A percentile compares a stretch with the other conserved stretches of the same genome.
phyloP scores from a whole-genome alignment of 2,888 invertebrate species.

The Drosophila anomalata region DNA sequence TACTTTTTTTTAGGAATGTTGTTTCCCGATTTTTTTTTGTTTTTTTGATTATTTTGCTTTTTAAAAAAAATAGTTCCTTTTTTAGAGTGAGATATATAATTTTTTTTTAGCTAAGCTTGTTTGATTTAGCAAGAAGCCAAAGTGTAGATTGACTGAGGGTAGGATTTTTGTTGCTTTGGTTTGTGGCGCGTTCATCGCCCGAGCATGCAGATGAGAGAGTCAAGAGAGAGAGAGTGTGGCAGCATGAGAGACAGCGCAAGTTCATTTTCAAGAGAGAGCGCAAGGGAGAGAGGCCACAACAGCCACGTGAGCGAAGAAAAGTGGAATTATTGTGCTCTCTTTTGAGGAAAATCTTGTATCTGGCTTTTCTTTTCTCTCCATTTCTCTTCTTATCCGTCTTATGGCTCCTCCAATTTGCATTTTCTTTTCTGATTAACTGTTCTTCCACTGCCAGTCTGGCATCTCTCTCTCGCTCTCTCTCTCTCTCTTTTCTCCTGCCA shows the following conservation, averaged over 20 bases:
- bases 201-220: conserved; percentile 63
- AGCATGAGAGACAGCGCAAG: conserved; percentile 39
- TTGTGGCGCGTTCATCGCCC: conserved; percentile 71
- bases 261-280: conserved; percentile 31
- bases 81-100: conserved; percentile 13
- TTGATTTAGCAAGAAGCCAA: conserved; percentile 84
- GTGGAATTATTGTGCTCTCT: conserved; percentile 22
- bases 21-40: background rate
- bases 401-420: conserved; percentile 5
- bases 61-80: conserved; percentile 13
- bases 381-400: background rate
- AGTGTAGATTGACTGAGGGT: conserved; percentile 84
- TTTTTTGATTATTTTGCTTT: conserved; percentile 23
- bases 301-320: conserved; percentile 43
- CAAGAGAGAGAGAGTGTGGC: conserved; percentile 4
- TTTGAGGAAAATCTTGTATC: conserved; percentile 25
- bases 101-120: conserved; percentile 47
- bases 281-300: background rate
- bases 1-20: background rate
- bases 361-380: conserved; percentile 18
- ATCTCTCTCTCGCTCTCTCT: background rate
- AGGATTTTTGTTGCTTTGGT: conserved; percentile 72
- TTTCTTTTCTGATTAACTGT: conserved; percentile 19
- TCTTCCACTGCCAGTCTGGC: background rate
- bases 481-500: background rate